Evolutionary conservation across 2,113 vertebrate species (phyloP).

Genomic region (Strix uralensis): DNA sequence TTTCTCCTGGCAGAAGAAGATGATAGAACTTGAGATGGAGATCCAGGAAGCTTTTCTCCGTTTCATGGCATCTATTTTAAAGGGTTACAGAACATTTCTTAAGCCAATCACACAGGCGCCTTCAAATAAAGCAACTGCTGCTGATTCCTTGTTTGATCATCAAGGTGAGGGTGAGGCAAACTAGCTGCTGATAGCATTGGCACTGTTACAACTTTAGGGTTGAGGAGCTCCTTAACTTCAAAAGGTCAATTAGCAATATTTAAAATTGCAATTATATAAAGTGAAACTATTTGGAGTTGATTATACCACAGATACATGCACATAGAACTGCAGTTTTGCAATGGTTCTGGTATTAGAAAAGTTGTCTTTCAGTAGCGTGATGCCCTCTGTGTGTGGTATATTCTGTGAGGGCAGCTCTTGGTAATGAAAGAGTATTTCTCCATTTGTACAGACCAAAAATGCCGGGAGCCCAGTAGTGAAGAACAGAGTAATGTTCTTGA

Average conservation of each 20-base stretch:
- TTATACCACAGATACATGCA: neutral
- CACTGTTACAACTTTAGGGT: neutral
- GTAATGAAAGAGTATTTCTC: neutral
- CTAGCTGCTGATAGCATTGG: neutral
- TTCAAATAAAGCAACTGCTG: slow-evolving; percentile 92
- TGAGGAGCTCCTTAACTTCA: neutral
- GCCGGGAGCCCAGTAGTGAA: neutral
- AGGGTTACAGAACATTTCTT: slow-evolving; percentile 92
- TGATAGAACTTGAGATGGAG: slow-evolving; percentile 90
- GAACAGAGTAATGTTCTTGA: neutral
- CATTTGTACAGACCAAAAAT: neutral
- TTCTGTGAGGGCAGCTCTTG: neutral
- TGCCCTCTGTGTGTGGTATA: neutral
- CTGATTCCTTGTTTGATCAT: slow-evolving; percentile 92
- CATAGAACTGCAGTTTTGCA: neutral
- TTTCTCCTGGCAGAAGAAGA: slow-evolving; percentile 96
- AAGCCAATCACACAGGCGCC: slow-evolving; percentile 95
- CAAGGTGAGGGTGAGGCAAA: slow-evolving; percentile 80
- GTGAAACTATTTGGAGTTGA: neutral
- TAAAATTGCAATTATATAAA: neutral
- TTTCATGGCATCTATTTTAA: slow-evolving; percentile 95
- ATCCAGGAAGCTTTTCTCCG: slow-evolving; percentile 94
- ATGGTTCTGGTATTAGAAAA: neutral
- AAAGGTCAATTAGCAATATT: neutral
- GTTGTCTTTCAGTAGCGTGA: neutral